Evolutionary conservation across 2,797 vertebrate genomes (phyloP), one percentile per base, ranked within the genome.

Genomic region (Myotis vivesi): DNA sequence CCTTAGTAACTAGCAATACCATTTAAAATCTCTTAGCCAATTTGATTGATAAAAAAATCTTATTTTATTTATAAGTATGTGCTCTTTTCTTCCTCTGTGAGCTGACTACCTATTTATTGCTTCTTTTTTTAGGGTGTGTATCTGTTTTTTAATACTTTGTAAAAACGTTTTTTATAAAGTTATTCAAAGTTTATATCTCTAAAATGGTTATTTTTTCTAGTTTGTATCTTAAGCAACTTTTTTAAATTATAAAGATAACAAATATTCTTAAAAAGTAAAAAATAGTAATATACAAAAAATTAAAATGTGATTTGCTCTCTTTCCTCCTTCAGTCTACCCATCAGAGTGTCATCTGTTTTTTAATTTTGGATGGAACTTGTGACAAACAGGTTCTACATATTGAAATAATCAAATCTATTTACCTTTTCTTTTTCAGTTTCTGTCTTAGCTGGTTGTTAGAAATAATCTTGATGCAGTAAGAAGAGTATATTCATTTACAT

Each of bases 231-330:
- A 84, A 59, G 8, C 71, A 30, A 91, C 53, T 49, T 36, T 69
- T 86, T 92, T 85, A 51, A 68, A 91, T 62, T 94, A 73, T 44
- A 91, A 71, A 81, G 44, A 72, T 41, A 86, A 33, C 33, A 71
- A 81, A 71, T 62, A 79, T 33, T 38, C 33, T 77, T 68, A 38
- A 53, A 36, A 68, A 25, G 12, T 79, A 77, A 82, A 90, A 82
- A 55, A 19, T 11, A 7, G 38, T 62, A 92, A 71, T 22, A 44
- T 28, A 49, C 13, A 82, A 30, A 84, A 73, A 80, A 79, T 91
- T 64, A 53, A 91, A 86, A 86, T 33, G 38, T 82, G 36, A 33
- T 6, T 62, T 85, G 57, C 19, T 51, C 28, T 94, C 44, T 64
- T 84, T 69, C 33, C 66, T 79, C 44, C 41, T 87, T 86, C 55